These are phyloP conservation scores for Theristicus caerulescens DNA, from an alignment of 2,113 vertebrate species.

Conservation along the genomic window DNA sequence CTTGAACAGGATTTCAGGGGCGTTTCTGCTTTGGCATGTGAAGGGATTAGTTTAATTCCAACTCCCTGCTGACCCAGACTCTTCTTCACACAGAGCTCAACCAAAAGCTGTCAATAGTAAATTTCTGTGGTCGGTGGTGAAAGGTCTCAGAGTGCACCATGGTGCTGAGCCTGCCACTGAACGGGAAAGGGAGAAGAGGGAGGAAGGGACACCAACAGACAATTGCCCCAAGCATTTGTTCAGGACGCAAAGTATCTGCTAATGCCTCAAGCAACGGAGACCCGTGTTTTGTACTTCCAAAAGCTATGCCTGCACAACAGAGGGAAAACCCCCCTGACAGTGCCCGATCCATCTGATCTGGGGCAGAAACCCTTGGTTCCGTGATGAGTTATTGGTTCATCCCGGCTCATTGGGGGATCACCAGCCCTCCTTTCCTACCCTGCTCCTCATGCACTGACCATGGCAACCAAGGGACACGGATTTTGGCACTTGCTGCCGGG, in stretches of 20 bases:
- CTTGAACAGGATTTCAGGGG: background rate
- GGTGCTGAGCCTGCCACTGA: background rate
- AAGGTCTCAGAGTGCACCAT: background rate
- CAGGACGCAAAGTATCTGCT: background rate
- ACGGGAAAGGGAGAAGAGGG: background rate
- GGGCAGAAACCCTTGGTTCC: background rate
- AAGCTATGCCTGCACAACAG: background rate
- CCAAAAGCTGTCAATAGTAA: background rate
- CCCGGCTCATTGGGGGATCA: rapidly evolving
- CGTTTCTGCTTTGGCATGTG: background rate
- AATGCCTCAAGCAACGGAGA: background rate
- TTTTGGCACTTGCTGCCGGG: no score
- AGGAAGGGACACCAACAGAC: background rate
- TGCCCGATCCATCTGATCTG: background rate
- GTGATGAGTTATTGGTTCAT: background rate
- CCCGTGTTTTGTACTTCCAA: background rate
- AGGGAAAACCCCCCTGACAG: background rate
- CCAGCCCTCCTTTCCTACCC: background rate
- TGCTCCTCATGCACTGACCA: background rate
- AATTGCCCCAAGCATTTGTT: background rate
- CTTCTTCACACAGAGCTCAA: background rate
- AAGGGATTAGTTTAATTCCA: background rate
- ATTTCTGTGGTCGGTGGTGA: background rate
- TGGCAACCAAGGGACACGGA: background rate
- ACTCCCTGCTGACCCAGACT: background rate